Percentiles rank a stretch among this genome's conserved stretches.
These are phyloP conservation scores for Drosophila suzukii DNA, from an alignment of 1,140 invertebrate genomes.

Conservation along the genomic window DNA sequence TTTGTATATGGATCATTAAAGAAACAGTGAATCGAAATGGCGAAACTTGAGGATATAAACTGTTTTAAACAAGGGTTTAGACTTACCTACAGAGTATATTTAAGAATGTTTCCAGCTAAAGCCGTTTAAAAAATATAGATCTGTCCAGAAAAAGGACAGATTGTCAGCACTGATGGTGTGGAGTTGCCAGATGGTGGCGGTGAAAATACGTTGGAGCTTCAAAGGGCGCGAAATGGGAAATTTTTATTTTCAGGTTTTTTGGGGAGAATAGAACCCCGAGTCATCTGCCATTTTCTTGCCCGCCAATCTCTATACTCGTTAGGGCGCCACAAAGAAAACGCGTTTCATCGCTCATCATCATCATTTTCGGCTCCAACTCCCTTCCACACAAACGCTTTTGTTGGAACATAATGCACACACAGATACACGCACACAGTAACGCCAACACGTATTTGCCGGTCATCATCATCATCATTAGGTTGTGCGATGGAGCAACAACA, in stretches of 20 bases:
- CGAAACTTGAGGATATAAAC: too few relatives aligned
- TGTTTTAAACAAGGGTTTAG: too few relatives aligned
- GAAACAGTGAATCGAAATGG: too few relatives aligned
- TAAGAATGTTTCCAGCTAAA: too few relatives aligned
- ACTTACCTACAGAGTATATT: too few relatives aligned
- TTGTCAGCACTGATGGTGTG: too few relatives aligned
- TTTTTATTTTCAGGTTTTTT: neutral
- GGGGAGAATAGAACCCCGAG: neutral
- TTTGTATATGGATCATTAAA: too few relatives aligned
- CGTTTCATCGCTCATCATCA: constrained; percentile 73
- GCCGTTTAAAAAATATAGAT: too few relatives aligned
- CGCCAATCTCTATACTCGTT: constrained; percentile 57
- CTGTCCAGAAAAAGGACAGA: too few relatives aligned
- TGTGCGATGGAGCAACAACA: constrained; percentile 33
- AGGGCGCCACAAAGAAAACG: constrained; percentile 71
- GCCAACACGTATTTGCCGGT: constrained; percentile 57
- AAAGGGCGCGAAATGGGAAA: constrained; percentile 23
- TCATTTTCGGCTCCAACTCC: constrained; percentile 50
- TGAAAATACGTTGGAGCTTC: constrained; percentile 17
- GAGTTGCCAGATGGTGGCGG: constrained; percentile 57
- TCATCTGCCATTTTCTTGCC: constrained; percentile 43
- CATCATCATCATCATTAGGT: constrained; percentile 84
- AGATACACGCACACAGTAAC: constrained; percentile 19
- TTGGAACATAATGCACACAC: constrained; percentile 48
- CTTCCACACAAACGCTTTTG: constrained; percentile 56